phyloP scores from a whole-genome alignment of 2,888 invertebrate genomes.

The Tortricodes alternella region DNA sequence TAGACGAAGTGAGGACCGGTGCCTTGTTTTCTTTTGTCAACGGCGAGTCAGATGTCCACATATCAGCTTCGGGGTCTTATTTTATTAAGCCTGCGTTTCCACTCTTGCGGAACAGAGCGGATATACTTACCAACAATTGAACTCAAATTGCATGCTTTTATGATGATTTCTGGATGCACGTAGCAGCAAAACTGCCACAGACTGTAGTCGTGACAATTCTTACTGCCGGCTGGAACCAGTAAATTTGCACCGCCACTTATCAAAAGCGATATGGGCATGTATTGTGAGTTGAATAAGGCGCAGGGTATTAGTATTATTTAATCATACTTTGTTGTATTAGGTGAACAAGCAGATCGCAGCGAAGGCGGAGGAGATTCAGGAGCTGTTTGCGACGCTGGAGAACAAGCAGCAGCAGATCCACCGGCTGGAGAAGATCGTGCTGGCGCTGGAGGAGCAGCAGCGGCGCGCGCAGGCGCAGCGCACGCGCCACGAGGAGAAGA shows the following conservation, averaged over 20 bases:
- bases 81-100: too few relatives aligned
- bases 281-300: too few relatives aligned
- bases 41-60: neutral
- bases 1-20: conserved; percentile 68
- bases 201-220: too few relatives aligned
- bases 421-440: conserved; percentile 79
- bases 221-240: too few relatives aligned
- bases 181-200: too few relatives aligned
- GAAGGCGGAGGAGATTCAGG: conserved; percentile 78
- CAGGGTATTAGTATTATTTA: neutral
- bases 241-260: too few relatives aligned
- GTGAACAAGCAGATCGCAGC: conserved; percentile 77
- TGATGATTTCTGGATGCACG: too few relatives aligned
- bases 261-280: too few relatives aligned
- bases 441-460: conserved; percentile 82
- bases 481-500: conserved; percentile 81
- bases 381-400: conserved; percentile 76
- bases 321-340: conserved; percentile 42
- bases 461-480: conserved; percentile 82
- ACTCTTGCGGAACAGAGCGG: too few relatives aligned
- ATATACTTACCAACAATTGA: too few relatives aligned
- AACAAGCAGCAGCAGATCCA: conserved; percentile 81
- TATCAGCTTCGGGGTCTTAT: too few relatives aligned
- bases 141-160: too few relatives aligned
- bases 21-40: conserved; percentile 36